phyloP scores from a whole-genome alignment of 2,797 vertebrate genomes.

The Scyliorhinus canicula region DNA sequence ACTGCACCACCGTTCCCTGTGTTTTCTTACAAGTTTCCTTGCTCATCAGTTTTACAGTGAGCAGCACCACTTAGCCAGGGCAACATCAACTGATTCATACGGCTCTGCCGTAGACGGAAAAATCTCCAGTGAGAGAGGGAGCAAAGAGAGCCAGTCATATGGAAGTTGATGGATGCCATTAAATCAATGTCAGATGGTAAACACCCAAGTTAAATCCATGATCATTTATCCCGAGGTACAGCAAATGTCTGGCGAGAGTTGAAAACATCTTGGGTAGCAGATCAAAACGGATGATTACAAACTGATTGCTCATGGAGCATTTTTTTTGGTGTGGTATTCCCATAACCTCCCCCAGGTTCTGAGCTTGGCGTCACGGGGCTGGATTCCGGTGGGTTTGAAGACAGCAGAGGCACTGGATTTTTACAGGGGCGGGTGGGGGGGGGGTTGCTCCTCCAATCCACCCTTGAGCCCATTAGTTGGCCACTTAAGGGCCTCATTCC shows the following conservation, averaged over 20 bases:
- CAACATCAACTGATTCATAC: neutral
- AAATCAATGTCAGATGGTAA: neutral
- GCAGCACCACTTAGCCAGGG: neutral
- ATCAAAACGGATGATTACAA: neutral
- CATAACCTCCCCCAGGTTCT: neutral
- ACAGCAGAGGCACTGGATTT: no score
- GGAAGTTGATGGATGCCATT: neutral
- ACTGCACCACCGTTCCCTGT: neutral
- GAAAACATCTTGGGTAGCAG: neutral
- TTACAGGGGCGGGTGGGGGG: no score
- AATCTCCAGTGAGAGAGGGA: no score
- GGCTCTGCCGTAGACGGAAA: neutral
- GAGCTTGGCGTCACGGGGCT: neutral
- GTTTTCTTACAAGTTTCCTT: neutral
- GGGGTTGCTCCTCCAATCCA: no score
- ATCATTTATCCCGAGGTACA: neutral
- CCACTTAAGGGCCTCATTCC: no score
- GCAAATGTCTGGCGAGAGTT: neutral
- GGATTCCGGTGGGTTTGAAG: no score
- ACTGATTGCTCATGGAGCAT: no score
- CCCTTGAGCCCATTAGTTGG: no score
- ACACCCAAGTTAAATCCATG: neutral
- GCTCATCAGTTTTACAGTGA: neutral
- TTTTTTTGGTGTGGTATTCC: neutral
- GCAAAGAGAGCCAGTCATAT: neutral